Evolutionary conservation across 2,888 invertebrate species (phyloP), one percentile per base, ranked within the genome.

Genomic region (Hesperia comma): DNA sequence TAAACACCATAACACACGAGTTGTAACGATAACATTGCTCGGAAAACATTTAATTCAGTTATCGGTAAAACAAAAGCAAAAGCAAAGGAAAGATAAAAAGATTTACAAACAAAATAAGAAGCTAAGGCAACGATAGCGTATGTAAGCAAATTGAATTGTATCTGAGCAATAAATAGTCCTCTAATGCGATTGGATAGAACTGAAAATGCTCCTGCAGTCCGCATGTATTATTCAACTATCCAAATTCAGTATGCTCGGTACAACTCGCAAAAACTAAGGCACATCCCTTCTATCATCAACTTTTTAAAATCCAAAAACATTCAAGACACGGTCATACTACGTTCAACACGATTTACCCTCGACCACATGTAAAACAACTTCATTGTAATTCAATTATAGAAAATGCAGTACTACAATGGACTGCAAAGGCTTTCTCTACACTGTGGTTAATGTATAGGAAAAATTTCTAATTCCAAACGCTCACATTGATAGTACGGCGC

Each of bases 401-500:
- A 54, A 60, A 33, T 21, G 5, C 46, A 66, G 66, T 66, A 66
- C 7, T n/a, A 21, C 33, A 61, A 61, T 21, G 14, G 19, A 15
- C 32, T 21, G 33, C 55, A 61, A 61, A 61, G 43, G 21, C 46
- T 49, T 77, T 75, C 69, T 69, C 75, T 84, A 82, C 68, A 72
- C 85, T 87, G 84, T 88, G 86, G 81, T 74, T 74, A 77, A 74
- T 81, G 79, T 83, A 81, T 80, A 81, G 81, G 82, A 87, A 90
- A 88, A 86, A 84, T 75, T 82, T 85, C 83, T 85, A 86, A 86
- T 85, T 85, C 80, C 78, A 76, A 83, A 87, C 87, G 84, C 83
- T 84, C 85, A 86, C 88, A 84, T 81, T 87, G 84, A 87, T 85
- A 87, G 81, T 86, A 87, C 83, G 81, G 77, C 81, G 84, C 80